Evolutionary conservation across 2,888 invertebrate genomes (phyloP).

Genomic region (Schrankia costaestrigalis): DNA sequence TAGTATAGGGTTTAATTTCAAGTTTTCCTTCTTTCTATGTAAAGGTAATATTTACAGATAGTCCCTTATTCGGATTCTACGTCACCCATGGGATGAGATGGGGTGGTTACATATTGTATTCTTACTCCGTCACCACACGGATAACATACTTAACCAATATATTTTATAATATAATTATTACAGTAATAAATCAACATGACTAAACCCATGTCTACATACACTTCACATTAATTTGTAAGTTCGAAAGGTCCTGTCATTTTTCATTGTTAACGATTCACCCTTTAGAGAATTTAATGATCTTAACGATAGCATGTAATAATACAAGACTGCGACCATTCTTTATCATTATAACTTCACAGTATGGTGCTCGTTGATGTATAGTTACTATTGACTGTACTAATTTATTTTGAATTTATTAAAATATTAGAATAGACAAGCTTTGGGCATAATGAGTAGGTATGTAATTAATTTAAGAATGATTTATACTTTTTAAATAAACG

Average conservation of each 20-base stretch:
- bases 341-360: conserved; percentile 52
- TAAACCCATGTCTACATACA: conserved; percentile 25
- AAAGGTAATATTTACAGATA: too few species aligned
- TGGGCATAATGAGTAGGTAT: conserved; percentile 9
- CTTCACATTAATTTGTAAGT: conserved; percentile 38
- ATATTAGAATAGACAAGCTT: conserved; percentile 24
- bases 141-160: conserved; percentile 6
- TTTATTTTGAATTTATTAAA: conserved; percentile 30
- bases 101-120: too few species aligned
- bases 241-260: conserved; percentile 38
- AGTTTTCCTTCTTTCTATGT: too few species aligned
- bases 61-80: too few species aligned
- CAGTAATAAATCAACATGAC: conserved; percentile 17
- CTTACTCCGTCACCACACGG: too few species aligned
- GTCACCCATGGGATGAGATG: too few species aligned
- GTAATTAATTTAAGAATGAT: conserved; percentile 24
- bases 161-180: conserved; percentile 11
- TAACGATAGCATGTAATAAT: conserved; percentile 54
- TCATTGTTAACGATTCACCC: conserved; percentile 49
- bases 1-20: too few species aligned
- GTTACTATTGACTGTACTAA: conserved; percentile 41
- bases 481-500: too few species aligned
- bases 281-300: conserved; percentile 49
- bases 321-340: conserved; percentile 46
- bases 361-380: conserved; percentile 59